Evolutionary conservation across 2,797 vertebrate genomes (phyloP).

Genomic region (Melanotaenia nigrans): DNA sequence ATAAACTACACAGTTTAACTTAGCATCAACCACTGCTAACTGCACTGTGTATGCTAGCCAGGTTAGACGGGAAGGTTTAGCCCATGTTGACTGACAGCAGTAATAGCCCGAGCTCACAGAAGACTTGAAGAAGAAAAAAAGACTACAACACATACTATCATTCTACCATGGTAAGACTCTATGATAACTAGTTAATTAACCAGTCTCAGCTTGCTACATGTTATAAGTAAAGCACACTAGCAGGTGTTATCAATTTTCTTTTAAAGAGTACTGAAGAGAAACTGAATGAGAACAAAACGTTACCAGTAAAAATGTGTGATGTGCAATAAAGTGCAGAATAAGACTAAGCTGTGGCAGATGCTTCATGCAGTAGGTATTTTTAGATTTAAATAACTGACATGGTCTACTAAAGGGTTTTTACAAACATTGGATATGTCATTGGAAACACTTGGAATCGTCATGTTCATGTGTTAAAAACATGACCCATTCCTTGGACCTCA

Average conservation of each 20-base stretch:
- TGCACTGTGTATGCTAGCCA: neutral
- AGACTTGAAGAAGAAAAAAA: neutral
- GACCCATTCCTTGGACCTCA: no score
- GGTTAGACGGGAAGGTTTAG: neutral
- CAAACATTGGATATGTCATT: no score
- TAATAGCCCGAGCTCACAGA: neutral
- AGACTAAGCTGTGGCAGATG: neutral
- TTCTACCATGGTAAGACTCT: neutral
- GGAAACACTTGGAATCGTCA: no score
- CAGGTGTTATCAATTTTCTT: neutral
- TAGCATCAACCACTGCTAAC: neutral
- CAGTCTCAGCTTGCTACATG: neutral
- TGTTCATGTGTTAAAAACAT: no score
- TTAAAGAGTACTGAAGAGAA: neutral
- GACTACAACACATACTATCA: neutral
- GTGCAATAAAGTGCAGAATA: neutral
- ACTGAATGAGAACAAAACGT: neutral
- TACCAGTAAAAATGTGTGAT: neutral
- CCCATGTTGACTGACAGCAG: neutral
- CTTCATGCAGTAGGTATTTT: neutral
- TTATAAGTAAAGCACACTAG: neutral
- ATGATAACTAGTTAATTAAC: neutral
- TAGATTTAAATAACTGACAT: neutral
- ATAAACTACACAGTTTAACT: neutral
- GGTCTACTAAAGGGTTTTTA: no score